Percentiles rank a stretch among this genome's conserved stretches.
Conservation (phyloP, 2,888 invertebrate species). For the Hypena proboscidalis region DNA sequence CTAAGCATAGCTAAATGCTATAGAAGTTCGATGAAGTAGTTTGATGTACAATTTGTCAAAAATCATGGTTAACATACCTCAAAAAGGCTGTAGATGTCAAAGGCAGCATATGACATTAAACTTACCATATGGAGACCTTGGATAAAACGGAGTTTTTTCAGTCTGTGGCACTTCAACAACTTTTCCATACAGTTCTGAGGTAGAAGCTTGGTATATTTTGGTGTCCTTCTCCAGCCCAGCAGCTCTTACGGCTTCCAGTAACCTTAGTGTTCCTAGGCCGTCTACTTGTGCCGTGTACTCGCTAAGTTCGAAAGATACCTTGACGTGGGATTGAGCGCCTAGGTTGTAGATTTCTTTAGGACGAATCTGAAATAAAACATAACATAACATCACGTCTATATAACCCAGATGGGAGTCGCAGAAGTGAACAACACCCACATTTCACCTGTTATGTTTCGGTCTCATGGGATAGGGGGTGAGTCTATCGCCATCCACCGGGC, state of each 20-base stretch:
- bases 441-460: too few relatives aligned
- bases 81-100: not conserved
- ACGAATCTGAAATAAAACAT: constrained; percentile 73
- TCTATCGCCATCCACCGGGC: too few relatives aligned
- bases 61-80: too few relatives aligned
- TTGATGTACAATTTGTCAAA: too few relatives aligned
- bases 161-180: constrained; percentile 96
- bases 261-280: constrained; percentile 95
- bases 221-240: constrained; percentile 93
- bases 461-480: too few relatives aligned
- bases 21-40: too few relatives aligned
- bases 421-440: too few relatives aligned
- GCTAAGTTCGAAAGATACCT: constrained; percentile 99
- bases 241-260: constrained; percentile 96
- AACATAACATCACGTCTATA: too few relatives aligned
- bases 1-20: too few relatives aligned
- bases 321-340: constrained; percentile 99
- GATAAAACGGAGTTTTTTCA: constrained; percentile 98
- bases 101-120: too few relatives aligned
- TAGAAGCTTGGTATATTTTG: constrained; percentile 97
- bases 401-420: too few relatives aligned
- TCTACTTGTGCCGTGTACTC: constrained; percentile 99
- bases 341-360: constrained; percentile 99
- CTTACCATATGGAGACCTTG: constrained; percentile 97
- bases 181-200: constrained; percentile 97